phyloP scores from a whole-genome alignment of 1,140 invertebrate genomes.

The Bombyx mori region ASM3026992v2 NC_085117.1:13442001-13442500 shows the following conservation, averaged over 20 bases:
- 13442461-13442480: neutral
- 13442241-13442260: constrained; percentile 80
- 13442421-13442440: neutral
- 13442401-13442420: too few relatives aligned
- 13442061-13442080: too few relatives aligned
- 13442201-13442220: constrained; percentile 87
- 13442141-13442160: constrained; percentile 85
- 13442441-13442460: neutral
- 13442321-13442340: constrained; percentile 85
- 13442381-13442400: constrained; percentile 18
- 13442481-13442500: too few relatives aligned
- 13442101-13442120: too few relatives aligned
- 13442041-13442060: too few relatives aligned
- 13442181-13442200: constrained; percentile 77
- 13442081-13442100: neutral
- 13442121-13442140: neutral
- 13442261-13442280: constrained; percentile 85
- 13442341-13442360: constrained; percentile 85
- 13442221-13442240: constrained; percentile 81
- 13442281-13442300: constrained; percentile 66
- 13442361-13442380: constrained; percentile 89
- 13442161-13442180: constrained; percentile 84
- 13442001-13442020: too few relatives aligned
- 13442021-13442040: too few relatives aligned
- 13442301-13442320: constrained; percentile 81